Percentiles rank a stretch among this genome's conserved stretches.
Conservation (phyloP, 2,113 vertebrate species). For the Rhinopomastus cyanomelas region DNA sequence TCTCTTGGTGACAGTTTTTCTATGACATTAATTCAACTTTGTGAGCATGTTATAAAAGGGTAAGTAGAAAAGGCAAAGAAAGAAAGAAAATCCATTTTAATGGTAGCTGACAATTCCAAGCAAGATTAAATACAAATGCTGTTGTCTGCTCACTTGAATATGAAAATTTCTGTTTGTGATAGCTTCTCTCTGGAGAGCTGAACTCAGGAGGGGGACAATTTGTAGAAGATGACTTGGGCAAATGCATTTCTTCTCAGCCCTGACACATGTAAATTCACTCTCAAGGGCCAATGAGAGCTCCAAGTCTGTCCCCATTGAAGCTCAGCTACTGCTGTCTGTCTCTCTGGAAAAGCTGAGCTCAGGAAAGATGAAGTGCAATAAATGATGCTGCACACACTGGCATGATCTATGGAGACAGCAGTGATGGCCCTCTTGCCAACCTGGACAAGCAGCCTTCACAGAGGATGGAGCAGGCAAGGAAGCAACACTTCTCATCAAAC, state of each 20-base stretch:
- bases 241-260: background rate
- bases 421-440: background rate
- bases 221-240: background rate
- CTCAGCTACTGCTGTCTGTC: background rate
- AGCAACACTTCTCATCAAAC: background rate
- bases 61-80: background rate
- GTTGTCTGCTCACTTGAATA: slow-evolving; percentile 5
- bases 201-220: background rate
- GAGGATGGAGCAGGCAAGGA: background rate
- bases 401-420: background rate
- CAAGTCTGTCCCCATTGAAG: background rate
- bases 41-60: background rate
- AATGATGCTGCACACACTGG: background rate
- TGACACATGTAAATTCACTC: background rate
- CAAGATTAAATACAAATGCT: slow-evolving; percentile 10
- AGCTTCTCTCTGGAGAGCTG: background rate
- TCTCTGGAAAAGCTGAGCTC: background rate
- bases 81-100: slow-evolving; percentile 31
- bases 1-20: slow-evolving; percentile 46
- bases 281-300: background rate
- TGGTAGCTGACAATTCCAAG: slow-evolving; percentile 13
- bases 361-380: background rate
- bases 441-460: background rate
- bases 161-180: background rate
- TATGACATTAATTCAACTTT: slow-evolving; percentile 56